These are phyloP conservation scores for Hesperia comma DNA, from an alignment of 2,888 invertebrate genomes.

Conservation along the genomic window DNA sequence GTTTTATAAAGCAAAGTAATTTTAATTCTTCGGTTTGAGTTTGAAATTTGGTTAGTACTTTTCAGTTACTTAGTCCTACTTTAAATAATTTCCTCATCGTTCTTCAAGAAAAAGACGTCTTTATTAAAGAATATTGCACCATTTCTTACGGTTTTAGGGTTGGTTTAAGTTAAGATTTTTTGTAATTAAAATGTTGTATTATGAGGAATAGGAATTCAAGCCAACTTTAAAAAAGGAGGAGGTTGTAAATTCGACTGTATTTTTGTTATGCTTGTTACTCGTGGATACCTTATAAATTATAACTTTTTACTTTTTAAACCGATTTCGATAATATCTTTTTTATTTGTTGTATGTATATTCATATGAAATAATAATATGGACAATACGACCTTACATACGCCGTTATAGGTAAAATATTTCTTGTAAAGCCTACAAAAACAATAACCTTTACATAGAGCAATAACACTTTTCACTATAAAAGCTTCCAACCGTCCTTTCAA, in stretches of 20 bases:
- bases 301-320: too few relatives aligned
- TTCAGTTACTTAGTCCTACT: constrained; percentile 2
- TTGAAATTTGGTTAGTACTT: constrained; percentile 9
- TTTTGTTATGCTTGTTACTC: too few relatives aligned
- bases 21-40: constrained; percentile 15
- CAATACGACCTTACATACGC: too few relatives aligned
- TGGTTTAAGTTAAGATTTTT: neutral
- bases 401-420: too few relatives aligned
- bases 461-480: neutral
- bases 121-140: constrained; percentile 6
- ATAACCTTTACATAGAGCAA: neutral
- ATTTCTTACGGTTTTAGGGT: neutral
- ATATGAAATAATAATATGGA: too few relatives aligned
- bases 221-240: too few relatives aligned
- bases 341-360: too few relatives aligned
- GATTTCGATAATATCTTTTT: too few relatives aligned
- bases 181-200: neutral
- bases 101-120: neutral
- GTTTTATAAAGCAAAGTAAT: constrained; percentile 14
- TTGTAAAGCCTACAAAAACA: too few relatives aligned
- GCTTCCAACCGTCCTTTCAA: neutral
- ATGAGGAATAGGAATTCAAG: too few relatives aligned
- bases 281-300: too few relatives aligned
- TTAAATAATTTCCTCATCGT: constrained; percentile 8
- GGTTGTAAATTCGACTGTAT: too few relatives aligned